Conservation (phyloP, 2,888 invertebrate species). For the Drosophila kuntzei region DNA sequence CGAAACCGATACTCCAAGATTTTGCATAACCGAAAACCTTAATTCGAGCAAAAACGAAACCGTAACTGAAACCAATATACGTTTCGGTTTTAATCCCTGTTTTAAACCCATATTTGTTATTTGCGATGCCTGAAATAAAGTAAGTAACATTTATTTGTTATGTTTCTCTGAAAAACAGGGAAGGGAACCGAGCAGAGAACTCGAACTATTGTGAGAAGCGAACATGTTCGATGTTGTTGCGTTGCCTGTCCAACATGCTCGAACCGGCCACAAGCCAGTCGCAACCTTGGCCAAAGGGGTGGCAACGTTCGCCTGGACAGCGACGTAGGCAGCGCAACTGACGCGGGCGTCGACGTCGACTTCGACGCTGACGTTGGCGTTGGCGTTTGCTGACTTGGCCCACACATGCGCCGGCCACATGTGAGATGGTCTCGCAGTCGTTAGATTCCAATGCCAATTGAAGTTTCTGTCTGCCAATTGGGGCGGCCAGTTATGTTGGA, state of each 20-base stretch:
- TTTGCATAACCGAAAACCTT: too few species aligned
- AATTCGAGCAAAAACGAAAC: too few species aligned
- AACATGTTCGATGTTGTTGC: constrained; percentile 40
- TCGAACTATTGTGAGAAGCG: constrained; percentile 4
- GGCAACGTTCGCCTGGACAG: constrained; percentile 19
- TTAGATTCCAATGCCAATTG: constrained; percentile 58
- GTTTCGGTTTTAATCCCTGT: too few species aligned
- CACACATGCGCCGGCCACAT: constrained; percentile 59
- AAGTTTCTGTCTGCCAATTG: constrained; percentile 70
- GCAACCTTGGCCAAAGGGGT: constrained; percentile 31
- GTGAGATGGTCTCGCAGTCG: constrained; percentile 24
- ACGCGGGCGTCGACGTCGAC: not conserved
- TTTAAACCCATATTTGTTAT: too few species aligned
- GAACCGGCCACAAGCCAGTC: constrained; percentile 44
- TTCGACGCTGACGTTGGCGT: constrained; percentile 4
- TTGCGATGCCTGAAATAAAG: not conserved
- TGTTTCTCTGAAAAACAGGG: not conserved
- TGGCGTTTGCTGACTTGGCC: constrained; percentile 17
- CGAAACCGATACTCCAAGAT: too few species aligned
- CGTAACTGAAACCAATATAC: too few species aligned
- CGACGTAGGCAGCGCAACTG: constrained; percentile 39
- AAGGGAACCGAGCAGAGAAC: not conserved
- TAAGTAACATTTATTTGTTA: not conserved
- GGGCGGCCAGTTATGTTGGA: constrained; percentile 66
- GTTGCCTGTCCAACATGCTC: constrained; percentile 32